phyloP scores from a whole-genome alignment of 2,797 vertebrate species.

The Geotrypetes seraphini region DNA sequence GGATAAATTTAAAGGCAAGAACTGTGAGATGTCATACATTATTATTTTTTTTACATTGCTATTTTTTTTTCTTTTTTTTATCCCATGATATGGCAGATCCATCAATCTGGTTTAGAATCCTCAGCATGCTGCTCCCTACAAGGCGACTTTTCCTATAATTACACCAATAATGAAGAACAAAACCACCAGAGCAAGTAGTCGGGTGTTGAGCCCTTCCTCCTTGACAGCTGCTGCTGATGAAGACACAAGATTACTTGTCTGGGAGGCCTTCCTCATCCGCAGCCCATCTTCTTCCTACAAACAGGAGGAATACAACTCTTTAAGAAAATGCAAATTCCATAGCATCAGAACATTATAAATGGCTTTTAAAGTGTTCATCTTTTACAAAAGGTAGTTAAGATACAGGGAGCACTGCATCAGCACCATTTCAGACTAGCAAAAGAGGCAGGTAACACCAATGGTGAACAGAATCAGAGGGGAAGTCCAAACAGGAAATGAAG shows the following conservation, averaged over 20 bases:
- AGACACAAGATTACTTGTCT: constrained; percentile 66
- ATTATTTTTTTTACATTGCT: constrained; percentile 46
- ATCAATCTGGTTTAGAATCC: constrained; percentile 60
- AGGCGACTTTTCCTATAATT: constrained; percentile 84
- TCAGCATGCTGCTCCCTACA: constrained; percentile 73
- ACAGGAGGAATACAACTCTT: neutral
- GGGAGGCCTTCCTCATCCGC: constrained; percentile 81
- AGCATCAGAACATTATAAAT: neutral
- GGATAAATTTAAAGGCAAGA: constrained; percentile 78
- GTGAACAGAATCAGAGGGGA: too few relatives aligned
- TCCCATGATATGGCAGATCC: constrained; percentile 70
- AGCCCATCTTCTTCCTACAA: constrained; percentile 85
- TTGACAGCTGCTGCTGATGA: constrained; percentile 53
- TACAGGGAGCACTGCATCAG: too few relatives aligned
- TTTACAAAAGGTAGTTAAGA: constrained; percentile 8
- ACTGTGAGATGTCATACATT: constrained; percentile 75
- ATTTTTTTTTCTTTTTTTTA: constrained; percentile 41
- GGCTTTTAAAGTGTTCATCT: neutral
- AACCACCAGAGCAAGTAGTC: constrained; percentile 76
- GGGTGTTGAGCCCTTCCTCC: constrained; percentile 76
- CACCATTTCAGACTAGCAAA: too few relatives aligned
- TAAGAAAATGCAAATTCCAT: neutral
- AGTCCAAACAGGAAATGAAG: too few relatives aligned
- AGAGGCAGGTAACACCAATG: too few relatives aligned
- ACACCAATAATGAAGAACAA: constrained; percentile 89